Conservation (phyloP, 2,113 vertebrate genomes). For the Pongo pygmaeus region DNA sequence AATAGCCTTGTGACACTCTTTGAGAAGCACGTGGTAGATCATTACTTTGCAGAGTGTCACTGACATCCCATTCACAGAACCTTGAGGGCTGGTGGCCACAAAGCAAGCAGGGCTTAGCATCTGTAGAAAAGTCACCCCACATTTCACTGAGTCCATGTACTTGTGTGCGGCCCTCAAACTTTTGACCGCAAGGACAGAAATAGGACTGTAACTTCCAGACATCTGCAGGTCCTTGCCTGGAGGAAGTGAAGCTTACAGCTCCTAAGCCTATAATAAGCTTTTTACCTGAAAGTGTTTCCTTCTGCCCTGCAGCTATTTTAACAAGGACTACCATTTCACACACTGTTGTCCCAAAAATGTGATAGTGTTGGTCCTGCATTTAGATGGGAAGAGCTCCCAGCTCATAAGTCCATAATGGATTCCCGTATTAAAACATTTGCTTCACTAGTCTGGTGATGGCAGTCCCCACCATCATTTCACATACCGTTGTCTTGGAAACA, state of each 20-base stretch:
- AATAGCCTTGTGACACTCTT: not conserved
- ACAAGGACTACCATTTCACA: constrained; percentile 61
- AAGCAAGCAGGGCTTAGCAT: not conserved
- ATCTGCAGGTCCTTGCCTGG: not conserved
- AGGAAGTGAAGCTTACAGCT: not conserved
- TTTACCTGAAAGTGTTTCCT: constrained; percentile 10
- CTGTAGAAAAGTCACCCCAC: not conserved
- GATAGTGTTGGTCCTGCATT: constrained; percentile 53
- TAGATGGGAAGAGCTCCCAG: constrained; percentile 59
- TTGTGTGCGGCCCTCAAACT: not conserved
- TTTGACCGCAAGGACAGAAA: not conserved
- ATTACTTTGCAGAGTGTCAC: not conserved
- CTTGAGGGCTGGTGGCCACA: not conserved
- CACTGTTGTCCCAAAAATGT: constrained; percentile 1
- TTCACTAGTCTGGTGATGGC: not conserved
- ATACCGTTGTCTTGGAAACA: not conserved
- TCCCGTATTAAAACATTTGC: constrained; percentile 58
- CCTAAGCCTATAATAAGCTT: not conserved
- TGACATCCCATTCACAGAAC: not conserved
- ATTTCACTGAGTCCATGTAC: not conserved
- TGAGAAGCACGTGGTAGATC: not conserved
- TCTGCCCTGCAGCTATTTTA: constrained; percentile 54
- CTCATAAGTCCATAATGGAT: constrained; percentile 60
- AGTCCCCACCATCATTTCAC: constrained; percentile 20
- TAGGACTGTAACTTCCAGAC: not conserved